These are phyloP conservation scores for Thaumetopoea pityocampa DNA, from an alignment of 1,140 invertebrate genomes.

Conservation along the genomic window DNA sequence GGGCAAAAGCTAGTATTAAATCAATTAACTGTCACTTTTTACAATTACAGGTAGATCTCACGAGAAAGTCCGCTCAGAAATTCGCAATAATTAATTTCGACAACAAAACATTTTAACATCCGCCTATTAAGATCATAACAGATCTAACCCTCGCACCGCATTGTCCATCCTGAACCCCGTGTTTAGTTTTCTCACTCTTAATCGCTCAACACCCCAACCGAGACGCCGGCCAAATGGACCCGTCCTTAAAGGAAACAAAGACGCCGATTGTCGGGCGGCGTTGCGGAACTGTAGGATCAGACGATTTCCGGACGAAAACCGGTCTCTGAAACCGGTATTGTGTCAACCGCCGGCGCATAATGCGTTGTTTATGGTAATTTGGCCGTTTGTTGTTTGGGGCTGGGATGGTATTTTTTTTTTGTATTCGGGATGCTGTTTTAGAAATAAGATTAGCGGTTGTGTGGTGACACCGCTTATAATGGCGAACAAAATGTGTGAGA, in stretches of 20 bases:
- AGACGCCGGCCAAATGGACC: conserved; percentile 37
- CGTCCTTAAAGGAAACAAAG: conserved; percentile 50
- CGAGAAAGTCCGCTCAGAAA: conserved; percentile 6
- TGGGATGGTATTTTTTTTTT: conserved; percentile 42
- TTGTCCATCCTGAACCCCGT: conserved; percentile 25
- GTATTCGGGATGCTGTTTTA: conserved; percentile 33
- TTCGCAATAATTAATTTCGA: conserved; percentile 11
- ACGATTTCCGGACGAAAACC: conserved; percentile 53
- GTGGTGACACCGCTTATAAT: no score
- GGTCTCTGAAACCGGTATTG: conserved; percentile 42
- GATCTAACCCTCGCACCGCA: conserved; percentile 25
- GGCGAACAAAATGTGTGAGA: no score
- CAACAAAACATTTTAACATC: conserved; percentile 20
- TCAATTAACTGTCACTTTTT: no score
- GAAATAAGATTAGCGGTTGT: conserved; percentile 56
- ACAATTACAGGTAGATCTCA: no score
- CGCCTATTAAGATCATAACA: conserved; percentile 38
- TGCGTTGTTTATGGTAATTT: conserved; percentile 72
- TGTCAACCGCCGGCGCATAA: conserved; percentile 46
- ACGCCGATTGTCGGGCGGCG: conserved; percentile 48
- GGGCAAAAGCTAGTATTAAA: no score
- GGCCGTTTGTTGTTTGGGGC: conserved; percentile 40
- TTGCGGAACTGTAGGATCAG: conserved; percentile 43
- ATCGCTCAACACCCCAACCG: conserved; percentile 47
- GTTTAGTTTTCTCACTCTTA: conserved; percentile 31